Evolutionary conservation across 30 jellyfish, hydroid and myxozoan species (phyloP).

Genomic region (Nemopilema nomurai): DNA sequence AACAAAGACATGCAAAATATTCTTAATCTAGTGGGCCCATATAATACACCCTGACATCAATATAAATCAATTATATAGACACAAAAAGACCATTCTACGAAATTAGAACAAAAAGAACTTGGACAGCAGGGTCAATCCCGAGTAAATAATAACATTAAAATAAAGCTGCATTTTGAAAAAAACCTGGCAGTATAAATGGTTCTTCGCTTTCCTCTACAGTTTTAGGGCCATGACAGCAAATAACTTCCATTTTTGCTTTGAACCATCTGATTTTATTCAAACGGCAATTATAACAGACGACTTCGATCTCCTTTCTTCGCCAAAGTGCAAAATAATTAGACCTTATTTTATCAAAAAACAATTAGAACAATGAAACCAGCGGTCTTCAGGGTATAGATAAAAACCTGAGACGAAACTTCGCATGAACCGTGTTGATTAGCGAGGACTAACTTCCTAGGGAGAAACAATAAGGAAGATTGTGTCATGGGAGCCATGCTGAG

Average conservation of each 20-base stretch:
- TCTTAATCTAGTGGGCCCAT: no score
- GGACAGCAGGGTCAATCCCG: no score
- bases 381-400: background rate
- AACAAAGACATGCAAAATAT: no score
- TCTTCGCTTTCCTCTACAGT: background rate
- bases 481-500: slow-evolving; percentile 13
- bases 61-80: no score
- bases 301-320: background rate
- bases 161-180: background rate
- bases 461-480: slow-evolving; percentile 14
- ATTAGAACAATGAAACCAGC: slow-evolving; percentile 10
- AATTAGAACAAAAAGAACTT: no score
- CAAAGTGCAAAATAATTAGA: background rate
- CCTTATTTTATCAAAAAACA: slow-evolving; percentile 22
- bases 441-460: slow-evolving; percentile 3
- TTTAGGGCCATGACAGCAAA: background rate
- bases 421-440: slow-evolving; percentile 17
- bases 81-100: no score
- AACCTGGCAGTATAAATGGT: background rate
- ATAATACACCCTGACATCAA: no score
- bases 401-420: slow-evolving; percentile 12
- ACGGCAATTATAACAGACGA: background rate
- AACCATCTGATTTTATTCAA: background rate
- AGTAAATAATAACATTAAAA: no score
- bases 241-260: background rate